phyloP scores from a whole-genome alignment of 2,888 invertebrate species.

The Ashinkailepas kermadecensis region DNA sequence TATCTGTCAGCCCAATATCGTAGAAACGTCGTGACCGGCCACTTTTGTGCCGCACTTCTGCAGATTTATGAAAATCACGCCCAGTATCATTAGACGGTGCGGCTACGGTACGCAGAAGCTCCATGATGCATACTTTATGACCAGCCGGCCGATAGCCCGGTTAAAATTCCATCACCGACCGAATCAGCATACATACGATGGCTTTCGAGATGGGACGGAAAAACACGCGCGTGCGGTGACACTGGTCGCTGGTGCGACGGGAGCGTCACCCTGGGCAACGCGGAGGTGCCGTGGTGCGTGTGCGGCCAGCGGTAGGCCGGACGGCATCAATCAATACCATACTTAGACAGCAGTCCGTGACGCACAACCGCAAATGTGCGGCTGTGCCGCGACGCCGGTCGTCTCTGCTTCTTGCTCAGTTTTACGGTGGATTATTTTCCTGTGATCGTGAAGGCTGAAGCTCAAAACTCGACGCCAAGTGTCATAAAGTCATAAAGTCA shows the following conservation, averaged over 20 bases:
- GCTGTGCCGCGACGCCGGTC: too few species aligned
- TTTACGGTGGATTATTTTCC: too few species aligned
- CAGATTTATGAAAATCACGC: slow-evolving; percentile 20
- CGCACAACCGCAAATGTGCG: too few species aligned
- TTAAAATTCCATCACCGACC: slow-evolving; percentile 15
- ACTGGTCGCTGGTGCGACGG: neutral
- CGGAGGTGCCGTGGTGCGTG: too few species aligned
- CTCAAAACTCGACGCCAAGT: too few species aligned
- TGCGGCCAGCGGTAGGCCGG: too few species aligned
- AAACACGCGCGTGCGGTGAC: neutral
- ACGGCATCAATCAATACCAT: neutral
- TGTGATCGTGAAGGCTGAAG: too few species aligned
- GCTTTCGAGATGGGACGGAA: slow-evolving; percentile 2
- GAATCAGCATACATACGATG: slow-evolving; percentile 21
- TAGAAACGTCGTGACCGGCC: neutral
- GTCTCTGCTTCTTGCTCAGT: too few species aligned
- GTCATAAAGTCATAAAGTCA: too few species aligned
- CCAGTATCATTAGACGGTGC: neutral
- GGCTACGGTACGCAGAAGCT: neutral
- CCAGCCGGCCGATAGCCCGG: slow-evolving; percentile 8
- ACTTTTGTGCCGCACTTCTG: neutral
- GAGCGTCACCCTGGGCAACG: too few species aligned
- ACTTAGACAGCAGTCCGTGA: too few species aligned
- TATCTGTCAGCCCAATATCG: neutral
- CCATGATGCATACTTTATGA: slow-evolving; percentile 17